Evolutionary conservation across 2,113 vertebrate species (phyloP).

Genomic region (Procavia capensis): DNA sequence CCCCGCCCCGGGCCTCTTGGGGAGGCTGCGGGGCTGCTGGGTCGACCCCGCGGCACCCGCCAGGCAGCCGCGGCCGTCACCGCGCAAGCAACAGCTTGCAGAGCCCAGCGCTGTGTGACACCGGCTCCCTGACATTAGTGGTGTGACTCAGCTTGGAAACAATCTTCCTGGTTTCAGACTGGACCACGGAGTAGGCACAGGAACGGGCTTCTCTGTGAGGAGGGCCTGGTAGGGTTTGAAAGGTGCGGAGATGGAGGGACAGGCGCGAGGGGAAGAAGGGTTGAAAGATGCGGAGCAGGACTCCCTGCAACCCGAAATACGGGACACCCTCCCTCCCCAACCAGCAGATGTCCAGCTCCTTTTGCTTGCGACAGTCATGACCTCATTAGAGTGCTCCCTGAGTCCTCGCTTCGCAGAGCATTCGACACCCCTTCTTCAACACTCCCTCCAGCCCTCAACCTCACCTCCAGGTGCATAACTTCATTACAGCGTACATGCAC

Average conservation of each 20-base stretch:
- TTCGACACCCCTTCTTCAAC: neutral
- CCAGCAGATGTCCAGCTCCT: constrained; percentile 61
- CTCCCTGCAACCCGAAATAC: constrained; percentile 34
- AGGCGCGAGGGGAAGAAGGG: neutral
- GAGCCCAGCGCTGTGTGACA: constrained; percentile 79
- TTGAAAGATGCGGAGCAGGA: neutral
- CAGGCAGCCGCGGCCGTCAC: neutral
- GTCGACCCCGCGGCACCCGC: constrained; percentile 59
- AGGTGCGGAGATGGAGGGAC: neutral
- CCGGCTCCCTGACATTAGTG: constrained; percentile 75
- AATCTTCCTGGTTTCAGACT: constrained; percentile 60
- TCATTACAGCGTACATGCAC: neutral
- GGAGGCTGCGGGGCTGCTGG: neutral
- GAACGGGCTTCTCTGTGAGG: neutral
- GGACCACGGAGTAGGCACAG: constrained; percentile 59
- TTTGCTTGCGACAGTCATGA: constrained; percentile 72
- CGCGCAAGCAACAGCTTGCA: constrained; percentile 83
- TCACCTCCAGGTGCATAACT: neutral
- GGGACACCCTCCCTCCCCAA: neutral
- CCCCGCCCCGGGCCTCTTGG: constrained; percentile 66
- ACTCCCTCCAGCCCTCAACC: neutral
- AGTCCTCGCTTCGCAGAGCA: constrained; percentile 36
- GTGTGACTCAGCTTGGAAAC: constrained; percentile 85
- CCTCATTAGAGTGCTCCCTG: constrained; percentile 70
- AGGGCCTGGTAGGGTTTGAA: neutral